Conservation (phyloP, 2,888 invertebrate species). For the Pristionchus mayeri region DNA sequence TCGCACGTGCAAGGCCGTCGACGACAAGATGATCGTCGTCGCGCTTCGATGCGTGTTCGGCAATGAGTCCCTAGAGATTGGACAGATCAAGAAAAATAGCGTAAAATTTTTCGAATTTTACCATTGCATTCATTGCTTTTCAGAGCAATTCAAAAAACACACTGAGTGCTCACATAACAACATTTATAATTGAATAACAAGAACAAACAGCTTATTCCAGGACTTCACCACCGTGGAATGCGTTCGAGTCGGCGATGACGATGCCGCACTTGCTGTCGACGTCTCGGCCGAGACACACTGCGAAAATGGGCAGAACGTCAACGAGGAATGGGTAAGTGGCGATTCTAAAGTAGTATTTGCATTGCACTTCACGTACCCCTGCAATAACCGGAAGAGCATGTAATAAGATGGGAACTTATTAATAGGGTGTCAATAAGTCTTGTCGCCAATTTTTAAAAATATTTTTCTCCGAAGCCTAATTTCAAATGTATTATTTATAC, state of each 20-base stretch:
- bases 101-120: background rate
- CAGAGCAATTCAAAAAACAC: background rate
- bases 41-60: background rate
- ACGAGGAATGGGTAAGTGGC: conserved; percentile 4
- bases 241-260: background rate
- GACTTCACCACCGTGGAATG: background rate
- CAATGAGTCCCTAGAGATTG: background rate
- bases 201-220: background rate
- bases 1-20: background rate
- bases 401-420: too few relatives aligned
- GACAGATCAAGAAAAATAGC: background rate
- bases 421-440: too few relatives aligned
- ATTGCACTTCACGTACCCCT: too few relatives aligned
- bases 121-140: background rate
- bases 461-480: too few relatives aligned
- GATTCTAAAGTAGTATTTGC: too few relatives aligned
- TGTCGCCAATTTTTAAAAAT: too few relatives aligned
- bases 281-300: background rate
- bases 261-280: background rate
- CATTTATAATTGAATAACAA: background rate
- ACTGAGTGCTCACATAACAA: background rate
- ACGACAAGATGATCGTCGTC: background rate
- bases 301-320: background rate
- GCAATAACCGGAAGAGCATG: too few relatives aligned
- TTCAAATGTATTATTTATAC: too few relatives aligned